Conservation (phyloP, 1,140 invertebrate species). For the Diploscapter pachys region DNA sequence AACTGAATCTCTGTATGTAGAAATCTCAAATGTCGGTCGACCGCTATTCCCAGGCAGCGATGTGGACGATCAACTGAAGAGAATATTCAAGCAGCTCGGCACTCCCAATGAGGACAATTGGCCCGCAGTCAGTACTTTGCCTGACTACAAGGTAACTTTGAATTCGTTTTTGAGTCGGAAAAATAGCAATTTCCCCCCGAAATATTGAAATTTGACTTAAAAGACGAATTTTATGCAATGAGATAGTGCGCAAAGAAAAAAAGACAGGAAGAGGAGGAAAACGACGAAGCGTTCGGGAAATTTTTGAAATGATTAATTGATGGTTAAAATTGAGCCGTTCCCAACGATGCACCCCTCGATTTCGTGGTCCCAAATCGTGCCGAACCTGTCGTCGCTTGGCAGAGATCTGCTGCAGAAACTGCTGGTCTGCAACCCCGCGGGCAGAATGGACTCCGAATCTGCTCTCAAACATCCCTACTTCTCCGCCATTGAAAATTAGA, state of each 20-base stretch:
- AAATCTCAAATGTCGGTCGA: conserved; percentile 75
- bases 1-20: conserved; percentile 59
- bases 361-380: conserved; percentile 78
- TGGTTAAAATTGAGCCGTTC: conserved; percentile 68
- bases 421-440: conserved; percentile 87
- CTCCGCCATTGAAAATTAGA: conserved; percentile 62
- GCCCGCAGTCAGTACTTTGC: conserved; percentile 85
- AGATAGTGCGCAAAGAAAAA: too few relatives aligned
- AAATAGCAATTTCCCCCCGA: too few relatives aligned
- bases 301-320: conserved; percentile 21
- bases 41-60: conserved; percentile 88
- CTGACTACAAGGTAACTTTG: conserved; percentile 78
- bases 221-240: too few relatives aligned
- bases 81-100: conserved; percentile 95
- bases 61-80: conserved; percentile 95
- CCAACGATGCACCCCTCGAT: conserved; percentile 83
- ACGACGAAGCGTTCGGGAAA: conserved; percentile 5
- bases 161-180: not conserved
- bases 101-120: conserved; percentile 93
- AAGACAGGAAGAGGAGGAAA: not conserved
- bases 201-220: too few relatives aligned
- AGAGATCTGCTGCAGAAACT: conserved; percentile 82
- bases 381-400: conserved; percentile 86
- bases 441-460: conserved; percentile 88
- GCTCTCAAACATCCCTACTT: conserved; percentile 94